Percentiles rank a stretch among this genome's conserved stretches.
phyloP scores from a whole-genome alignment of 2,797 vertebrate species.

The Pseudotriccus pelzelni region DNA sequence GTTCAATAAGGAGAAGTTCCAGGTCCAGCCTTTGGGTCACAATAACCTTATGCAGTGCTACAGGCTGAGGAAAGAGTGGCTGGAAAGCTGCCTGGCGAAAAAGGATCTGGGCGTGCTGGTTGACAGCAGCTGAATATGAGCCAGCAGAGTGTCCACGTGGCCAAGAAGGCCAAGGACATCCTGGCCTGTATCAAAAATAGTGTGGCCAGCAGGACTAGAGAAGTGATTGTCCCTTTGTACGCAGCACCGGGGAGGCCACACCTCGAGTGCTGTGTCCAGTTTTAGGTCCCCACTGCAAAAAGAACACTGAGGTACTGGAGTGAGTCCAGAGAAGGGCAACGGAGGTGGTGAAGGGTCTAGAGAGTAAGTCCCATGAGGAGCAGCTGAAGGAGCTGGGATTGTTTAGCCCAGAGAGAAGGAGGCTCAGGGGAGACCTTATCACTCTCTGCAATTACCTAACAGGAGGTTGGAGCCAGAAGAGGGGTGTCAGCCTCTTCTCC shows the following conservation, averaged over 20 bases:
- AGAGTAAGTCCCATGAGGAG: neutral
- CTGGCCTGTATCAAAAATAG: neutral
- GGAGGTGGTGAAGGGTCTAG: neutral
- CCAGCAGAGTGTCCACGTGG: neutral
- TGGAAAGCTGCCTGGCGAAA: neutral
- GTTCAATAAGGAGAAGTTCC: neutral
- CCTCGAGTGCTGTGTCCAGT: neutral
- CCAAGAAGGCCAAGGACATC: neutral
- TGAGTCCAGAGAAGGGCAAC: neutral
- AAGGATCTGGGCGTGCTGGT: neutral
- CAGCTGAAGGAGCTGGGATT: neutral
- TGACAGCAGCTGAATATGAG: rapidly evolving
- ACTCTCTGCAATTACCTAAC: neutral
- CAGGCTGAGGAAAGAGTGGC: neutral
- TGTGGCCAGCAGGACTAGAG: neutral
- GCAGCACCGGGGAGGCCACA: neutral
- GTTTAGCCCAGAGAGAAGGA: neutral
- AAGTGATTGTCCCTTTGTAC: neutral
- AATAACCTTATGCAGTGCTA: neutral
- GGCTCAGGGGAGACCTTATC: neutral
- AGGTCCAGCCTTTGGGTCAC: neutral
- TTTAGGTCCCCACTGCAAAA: neutral
- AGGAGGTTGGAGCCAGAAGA: neutral
- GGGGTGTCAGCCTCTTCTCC: neutral
- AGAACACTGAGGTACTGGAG: neutral